Conservation (phyloP, 1,140 invertebrate species). For the Ostrea edulis region DNA sequence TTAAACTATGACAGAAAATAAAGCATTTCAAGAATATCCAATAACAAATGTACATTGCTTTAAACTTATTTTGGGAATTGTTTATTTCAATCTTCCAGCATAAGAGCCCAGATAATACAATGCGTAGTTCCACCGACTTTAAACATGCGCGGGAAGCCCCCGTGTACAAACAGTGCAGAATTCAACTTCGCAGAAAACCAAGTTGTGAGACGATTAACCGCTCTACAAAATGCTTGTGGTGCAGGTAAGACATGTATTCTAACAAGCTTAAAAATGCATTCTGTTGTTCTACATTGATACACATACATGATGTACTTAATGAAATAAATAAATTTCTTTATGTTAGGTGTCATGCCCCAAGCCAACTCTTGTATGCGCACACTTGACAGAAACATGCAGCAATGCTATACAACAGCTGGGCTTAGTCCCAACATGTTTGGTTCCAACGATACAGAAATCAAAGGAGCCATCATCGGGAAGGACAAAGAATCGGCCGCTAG, state of each 20-base stretch:
- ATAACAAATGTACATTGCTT: not conserved
- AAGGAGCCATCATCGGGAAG: slow-evolving; percentile 57
- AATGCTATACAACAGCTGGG: slow-evolving; percentile 47
- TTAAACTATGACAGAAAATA: not conserved
- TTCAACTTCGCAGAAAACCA: slow-evolving; percentile 58
- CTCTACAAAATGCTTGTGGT: slow-evolving; percentile 54
- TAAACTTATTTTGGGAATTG: not conserved
- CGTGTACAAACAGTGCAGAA: slow-evolving; percentile 46
- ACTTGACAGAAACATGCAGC: slow-evolving; percentile 43
- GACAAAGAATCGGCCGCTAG: slow-evolving; percentile 42
- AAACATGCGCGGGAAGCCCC: slow-evolving; percentile 45
- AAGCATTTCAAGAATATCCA: not conserved
- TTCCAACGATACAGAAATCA: slow-evolving; percentile 50
- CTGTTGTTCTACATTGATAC: not conserved
- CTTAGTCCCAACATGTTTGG: slow-evolving; percentile 51
- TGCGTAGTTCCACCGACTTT: slow-evolving; percentile 54
- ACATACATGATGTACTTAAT: not conserved
- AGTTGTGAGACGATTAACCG: slow-evolving; percentile 50
- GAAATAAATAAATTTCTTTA: not conserved
- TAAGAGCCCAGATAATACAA: slow-evolving; percentile 52
- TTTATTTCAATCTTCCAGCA: slow-evolving; percentile 38
- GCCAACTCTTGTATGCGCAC: slow-evolving; percentile 46
- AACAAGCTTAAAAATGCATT: not conserved
- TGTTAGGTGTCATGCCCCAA: slow-evolving; percentile 50
- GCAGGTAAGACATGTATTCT: slow-evolving; percentile 42